Evolutionary conservation across 2,113 vertebrate genomes (phyloP).

Genomic region (Pongo abelii): DNA sequence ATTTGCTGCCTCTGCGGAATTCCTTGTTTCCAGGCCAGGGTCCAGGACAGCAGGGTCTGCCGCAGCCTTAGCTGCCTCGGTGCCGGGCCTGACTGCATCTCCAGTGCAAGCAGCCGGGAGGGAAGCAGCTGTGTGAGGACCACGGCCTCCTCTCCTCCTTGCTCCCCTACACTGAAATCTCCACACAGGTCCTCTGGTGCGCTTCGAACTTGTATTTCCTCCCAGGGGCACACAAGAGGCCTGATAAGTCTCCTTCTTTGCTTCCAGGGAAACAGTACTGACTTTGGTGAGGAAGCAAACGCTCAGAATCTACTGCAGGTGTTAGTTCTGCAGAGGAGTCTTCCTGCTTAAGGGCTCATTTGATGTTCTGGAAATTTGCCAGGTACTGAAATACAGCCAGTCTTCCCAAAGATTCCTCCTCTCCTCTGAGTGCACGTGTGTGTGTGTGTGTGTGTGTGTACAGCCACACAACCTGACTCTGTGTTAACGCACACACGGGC

Average conservation of each 20-base stretch:
- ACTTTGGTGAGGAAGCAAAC: too few species aligned
- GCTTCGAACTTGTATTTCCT: background rate
- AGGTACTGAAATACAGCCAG: background rate
- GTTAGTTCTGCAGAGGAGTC: background rate
- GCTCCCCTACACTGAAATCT: too few species aligned
- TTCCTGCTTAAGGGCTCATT: background rate
- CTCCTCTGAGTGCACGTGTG: background rate
- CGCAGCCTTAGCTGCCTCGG: background rate
- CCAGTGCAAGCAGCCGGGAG: background rate
- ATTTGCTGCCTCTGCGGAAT: accelerated
- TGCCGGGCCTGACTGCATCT: background rate
- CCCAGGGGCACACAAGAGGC: background rate
- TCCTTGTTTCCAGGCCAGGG: background rate
- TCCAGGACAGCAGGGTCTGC: accelerated
- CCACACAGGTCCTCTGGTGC: background rate
- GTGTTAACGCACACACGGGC: accelerated
- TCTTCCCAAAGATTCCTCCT: background rate
- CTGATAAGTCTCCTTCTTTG: background rate
- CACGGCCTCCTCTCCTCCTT: accelerated
- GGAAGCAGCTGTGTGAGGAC: background rate
- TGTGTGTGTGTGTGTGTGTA: too few species aligned
- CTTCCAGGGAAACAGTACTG: background rate
- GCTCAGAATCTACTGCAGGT: background rate
- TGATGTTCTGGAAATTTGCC: conserved; percentile 30
- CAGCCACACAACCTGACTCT: background rate